Evolutionary conservation across 2,797 vertebrate genomes (phyloP).

Genomic region (Simalia tracyae): DNA sequence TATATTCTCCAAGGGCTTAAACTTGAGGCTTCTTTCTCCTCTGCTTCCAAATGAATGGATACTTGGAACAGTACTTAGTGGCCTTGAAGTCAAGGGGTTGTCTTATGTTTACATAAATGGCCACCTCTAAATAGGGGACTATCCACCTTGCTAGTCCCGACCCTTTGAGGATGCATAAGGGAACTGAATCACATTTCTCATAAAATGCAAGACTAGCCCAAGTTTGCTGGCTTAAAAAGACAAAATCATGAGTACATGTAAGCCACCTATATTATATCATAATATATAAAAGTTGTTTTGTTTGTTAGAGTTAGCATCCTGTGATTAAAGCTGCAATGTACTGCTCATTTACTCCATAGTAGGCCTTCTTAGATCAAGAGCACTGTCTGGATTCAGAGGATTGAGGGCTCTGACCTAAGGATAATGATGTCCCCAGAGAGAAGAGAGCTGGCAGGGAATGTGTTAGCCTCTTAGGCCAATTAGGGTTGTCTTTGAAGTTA

Average conservation of each 20-base stretch:
- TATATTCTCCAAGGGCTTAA: neutral
- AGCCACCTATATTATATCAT: neutral
- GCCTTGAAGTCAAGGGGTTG: neutral
- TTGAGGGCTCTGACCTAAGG: neutral
- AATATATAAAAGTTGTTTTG: neutral
- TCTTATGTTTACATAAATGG: neutral
- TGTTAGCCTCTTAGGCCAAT: slow-evolving; percentile 5
- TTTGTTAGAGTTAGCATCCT: neutral
- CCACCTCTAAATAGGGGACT: neutral
- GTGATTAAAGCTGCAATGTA: neutral
- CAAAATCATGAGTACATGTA: neutral
- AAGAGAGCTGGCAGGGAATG: neutral
- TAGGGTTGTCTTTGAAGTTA: slow-evolving; percentile 11
- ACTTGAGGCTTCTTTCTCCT: neutral
- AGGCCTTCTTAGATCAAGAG: neutral
- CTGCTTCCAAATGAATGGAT: neutral
- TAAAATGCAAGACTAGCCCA: neutral
- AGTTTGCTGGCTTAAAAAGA: neutral
- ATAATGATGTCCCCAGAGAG: neutral
- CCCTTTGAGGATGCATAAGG: neutral
- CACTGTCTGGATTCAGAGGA: neutral
- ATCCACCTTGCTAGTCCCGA: neutral
- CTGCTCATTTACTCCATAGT: neutral
- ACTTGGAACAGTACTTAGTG: neutral
- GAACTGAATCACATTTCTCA: neutral